A percentile compares a stretch with the other conserved stretches of the same genome.
Conservation (phyloP, 1,140 invertebrate species). For the Drosophila sturtevanti region DNA sequence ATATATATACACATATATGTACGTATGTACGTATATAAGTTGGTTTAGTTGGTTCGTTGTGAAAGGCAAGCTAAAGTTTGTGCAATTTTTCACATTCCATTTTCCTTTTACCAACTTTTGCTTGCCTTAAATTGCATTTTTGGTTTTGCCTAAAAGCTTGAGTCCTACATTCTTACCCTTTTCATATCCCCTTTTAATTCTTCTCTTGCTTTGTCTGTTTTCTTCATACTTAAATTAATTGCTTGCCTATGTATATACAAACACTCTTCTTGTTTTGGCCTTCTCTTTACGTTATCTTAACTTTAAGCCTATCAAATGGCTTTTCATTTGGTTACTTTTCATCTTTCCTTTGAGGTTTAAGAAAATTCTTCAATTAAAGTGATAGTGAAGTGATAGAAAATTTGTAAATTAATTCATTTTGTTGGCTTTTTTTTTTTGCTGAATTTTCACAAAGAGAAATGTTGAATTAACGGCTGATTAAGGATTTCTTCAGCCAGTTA, state of each 20-base stretch:
- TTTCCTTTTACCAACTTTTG: conserved; percentile 1
- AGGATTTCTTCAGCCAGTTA: background rate
- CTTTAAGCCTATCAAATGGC: conserved; percentile 2
- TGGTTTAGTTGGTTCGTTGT: background rate
- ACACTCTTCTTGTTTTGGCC: background rate
- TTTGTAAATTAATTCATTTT: too few species aligned
- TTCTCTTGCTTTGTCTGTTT: background rate
- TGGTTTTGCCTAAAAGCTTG: conserved; percentile 11
- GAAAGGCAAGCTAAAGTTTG: background rate
- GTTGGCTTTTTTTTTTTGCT: background rate
- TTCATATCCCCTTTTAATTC: background rate
- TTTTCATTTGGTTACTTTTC: background rate
- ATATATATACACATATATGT: background rate
- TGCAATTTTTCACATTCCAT: conserved; percentile 1
- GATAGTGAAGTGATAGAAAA: too few species aligned
- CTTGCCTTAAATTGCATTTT: conserved; percentile 12
- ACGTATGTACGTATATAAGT: background rate
- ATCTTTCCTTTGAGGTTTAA: background rate
- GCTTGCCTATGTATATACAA: background rate
- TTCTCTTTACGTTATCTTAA: background rate
- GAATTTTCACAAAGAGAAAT: background rate
- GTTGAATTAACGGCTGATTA: background rate
- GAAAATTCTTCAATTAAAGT: background rate
- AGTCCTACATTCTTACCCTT: background rate
- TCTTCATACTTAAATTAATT: conserved; percentile 5